phyloP scores from a whole-genome alignment of 2,113 vertebrate species.

The Gallinago jamesoni region DNA sequence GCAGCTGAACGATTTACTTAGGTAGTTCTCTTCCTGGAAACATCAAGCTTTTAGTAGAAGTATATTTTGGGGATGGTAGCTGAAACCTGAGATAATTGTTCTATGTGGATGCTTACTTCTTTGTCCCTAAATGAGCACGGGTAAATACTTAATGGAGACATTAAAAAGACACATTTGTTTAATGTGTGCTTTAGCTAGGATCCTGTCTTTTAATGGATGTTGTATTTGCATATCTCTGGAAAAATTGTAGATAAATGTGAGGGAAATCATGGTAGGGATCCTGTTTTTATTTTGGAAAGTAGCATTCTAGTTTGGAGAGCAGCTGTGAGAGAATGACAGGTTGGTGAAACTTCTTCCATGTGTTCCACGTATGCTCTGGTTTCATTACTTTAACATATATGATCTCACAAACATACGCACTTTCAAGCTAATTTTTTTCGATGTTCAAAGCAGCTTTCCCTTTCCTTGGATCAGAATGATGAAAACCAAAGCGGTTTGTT shows the following conservation, averaged over 20 bases:
- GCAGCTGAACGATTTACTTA: background rate
- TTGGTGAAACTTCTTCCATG: background rate
- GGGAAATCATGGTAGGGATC: background rate
- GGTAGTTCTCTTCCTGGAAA: conserved; percentile 12
- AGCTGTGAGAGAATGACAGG: background rate
- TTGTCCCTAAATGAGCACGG: background rate
- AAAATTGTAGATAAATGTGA: background rate
- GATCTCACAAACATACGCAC: background rate
- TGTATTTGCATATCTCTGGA: background rate
- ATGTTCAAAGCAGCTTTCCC: background rate
- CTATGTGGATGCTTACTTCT: background rate
- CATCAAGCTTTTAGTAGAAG: background rate
- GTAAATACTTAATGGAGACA: background rate
- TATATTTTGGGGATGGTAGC: background rate
- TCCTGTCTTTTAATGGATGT: background rate
- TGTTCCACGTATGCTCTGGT: background rate
- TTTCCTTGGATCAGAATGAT: background rate
- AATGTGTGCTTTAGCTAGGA: background rate
- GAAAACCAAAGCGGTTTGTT: background rate
- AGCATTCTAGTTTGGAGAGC: background rate
- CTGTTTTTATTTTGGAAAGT: background rate
- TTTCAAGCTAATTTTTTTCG: background rate
- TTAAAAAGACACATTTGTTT: background rate
- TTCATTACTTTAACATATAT: background rate
- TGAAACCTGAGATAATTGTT: background rate